A percentile compares a stretch with the other conserved stretches of the same genome.
These are phyloP conservation scores for Hypercompe scribonia DNA, from an alignment of 2,888 invertebrate species.

Conservation along the genomic window DNA sequence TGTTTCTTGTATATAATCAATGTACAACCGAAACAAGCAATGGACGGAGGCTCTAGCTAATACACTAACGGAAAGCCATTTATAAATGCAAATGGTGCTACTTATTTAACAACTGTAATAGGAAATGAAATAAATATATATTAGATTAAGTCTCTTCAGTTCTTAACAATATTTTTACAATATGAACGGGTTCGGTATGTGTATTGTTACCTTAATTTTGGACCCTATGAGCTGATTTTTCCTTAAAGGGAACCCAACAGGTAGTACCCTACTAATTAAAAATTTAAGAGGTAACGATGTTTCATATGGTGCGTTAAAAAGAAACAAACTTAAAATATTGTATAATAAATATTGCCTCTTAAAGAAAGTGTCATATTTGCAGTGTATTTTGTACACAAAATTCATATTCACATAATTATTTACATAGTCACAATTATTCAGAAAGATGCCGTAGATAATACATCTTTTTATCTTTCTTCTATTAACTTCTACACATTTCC, in stretches of 20 bases:
- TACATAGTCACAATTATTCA: not conserved
- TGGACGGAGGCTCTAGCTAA: not conserved
- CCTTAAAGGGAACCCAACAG: no score
- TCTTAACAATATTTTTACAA: not conserved
- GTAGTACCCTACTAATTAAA: no score
- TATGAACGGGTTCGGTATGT: not conserved
- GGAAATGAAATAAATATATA: not conserved
- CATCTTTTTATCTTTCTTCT: not conserved
- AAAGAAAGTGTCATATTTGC: not conserved
- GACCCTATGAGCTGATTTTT: no score
- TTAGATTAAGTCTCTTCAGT: not conserved
- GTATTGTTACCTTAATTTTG: not conserved
- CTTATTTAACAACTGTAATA: not conserved
- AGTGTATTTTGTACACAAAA: not conserved
- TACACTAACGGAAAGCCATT: not conserved
- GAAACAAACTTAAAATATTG: not conserved
- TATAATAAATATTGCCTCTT: not conserved
- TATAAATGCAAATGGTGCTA: not conserved
- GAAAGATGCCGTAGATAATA: not conserved
- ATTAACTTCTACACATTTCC: not conserved
- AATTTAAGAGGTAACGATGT: not conserved
- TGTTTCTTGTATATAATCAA: slow-evolving; percentile 18
- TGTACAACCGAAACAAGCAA: slow-evolving; percentile 16
- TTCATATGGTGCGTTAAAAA: no score
- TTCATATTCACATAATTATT: not conserved